Base-by-base conservation (phyloP, 1,140 invertebrate species). In the Proales similis region DNA sequence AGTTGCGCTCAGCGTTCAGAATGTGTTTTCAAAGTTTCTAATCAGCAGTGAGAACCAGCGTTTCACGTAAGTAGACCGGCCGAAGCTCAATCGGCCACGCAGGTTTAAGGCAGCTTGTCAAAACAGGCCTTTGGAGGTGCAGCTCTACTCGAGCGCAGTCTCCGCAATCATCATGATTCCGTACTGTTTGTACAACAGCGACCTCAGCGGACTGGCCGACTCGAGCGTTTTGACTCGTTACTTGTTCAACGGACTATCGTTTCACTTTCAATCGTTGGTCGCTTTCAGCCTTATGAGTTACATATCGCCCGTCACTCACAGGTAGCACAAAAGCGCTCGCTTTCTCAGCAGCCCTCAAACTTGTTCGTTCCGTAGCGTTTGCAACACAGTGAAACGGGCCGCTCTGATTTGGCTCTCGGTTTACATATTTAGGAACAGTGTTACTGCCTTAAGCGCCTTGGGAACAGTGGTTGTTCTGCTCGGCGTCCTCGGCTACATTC, bases 211-310 rank as follows among this genome's bases (percentile, higher is more conserved):
- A 81, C 2, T 61, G 66, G 32, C 39, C 66, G 3, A 66, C 74
- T 77, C 68, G 81, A 73, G 69, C 71, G 68, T 79, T 79, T 71
- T 86, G 5, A 70, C 79, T 27, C 81, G 80, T 33, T 83, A 85
- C 68, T 70, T 86, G 24, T 70, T 88, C 1, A 87, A 87, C 75
- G 86, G 86, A 51, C 69, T 87, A 4, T 87, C 86, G 71, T 89
- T 88, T 72, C 87, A 89, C 73, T 86, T 85, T 70, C 87, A 88
- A 81, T 87, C 85, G 73, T 86, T 88, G 67, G 85, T 85, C 53
- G 86, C 86, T 7, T 88, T 88, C 76, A 85, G 85, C 43, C 79
- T 88, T 47, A 86, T 89, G 83, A 84, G 85, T 69, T 87, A 86
- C 69, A 86, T 88, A 70, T 86, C 84, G 75, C 86, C 86, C 33